Percentiles rank a stretch among this genome's conserved stretches.
phyloP scores from a whole-genome alignment of 2,888 invertebrate species.

The Melieria omissa region DNA sequence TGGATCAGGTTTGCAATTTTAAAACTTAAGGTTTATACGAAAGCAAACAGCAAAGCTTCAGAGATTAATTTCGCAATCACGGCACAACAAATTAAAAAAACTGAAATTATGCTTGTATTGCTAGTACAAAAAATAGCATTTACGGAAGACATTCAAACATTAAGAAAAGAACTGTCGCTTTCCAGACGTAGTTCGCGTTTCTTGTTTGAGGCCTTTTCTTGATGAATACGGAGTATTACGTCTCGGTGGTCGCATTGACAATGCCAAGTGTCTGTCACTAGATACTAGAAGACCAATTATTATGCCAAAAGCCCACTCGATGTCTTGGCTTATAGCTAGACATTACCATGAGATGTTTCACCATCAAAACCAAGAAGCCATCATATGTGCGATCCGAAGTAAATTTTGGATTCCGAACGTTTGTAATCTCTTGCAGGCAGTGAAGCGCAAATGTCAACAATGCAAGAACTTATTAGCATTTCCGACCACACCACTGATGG shows the following conservation, averaged over 20 bases:
- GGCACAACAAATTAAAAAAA: not conserved
- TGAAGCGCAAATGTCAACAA: conserved; percentile 16
- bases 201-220: not conserved
- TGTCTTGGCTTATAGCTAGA: conserved; percentile 2
- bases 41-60: not conserved
- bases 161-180: not conserved
- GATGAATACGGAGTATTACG: conserved; percentile 14
- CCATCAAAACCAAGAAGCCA: conserved; percentile 33
- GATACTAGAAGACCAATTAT: conserved; percentile 18
- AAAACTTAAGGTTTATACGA: not conserved
- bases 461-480: conserved; percentile 22
- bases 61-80: not conserved
- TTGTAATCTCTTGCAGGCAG: conserved; percentile 21
- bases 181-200: conserved; percentile 11
- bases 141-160: not conserved
- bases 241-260: conserved; percentile 28
- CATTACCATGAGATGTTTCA: conserved; percentile 25
- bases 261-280: conserved; percentile 29
- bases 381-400: conserved; percentile 31
- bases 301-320: not conserved
- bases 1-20: conserved; percentile 5
- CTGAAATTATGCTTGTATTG: not conserved
- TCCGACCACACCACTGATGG: conserved; percentile 44
- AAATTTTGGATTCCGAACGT: conserved; percentile 36
- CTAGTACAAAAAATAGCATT: conserved; percentile 3